Evolutionary conservation across 2,113 vertebrate species (phyloP), one percentile per base, ranked within the genome.

Genomic region (Montifringilla adamsi): DNA sequence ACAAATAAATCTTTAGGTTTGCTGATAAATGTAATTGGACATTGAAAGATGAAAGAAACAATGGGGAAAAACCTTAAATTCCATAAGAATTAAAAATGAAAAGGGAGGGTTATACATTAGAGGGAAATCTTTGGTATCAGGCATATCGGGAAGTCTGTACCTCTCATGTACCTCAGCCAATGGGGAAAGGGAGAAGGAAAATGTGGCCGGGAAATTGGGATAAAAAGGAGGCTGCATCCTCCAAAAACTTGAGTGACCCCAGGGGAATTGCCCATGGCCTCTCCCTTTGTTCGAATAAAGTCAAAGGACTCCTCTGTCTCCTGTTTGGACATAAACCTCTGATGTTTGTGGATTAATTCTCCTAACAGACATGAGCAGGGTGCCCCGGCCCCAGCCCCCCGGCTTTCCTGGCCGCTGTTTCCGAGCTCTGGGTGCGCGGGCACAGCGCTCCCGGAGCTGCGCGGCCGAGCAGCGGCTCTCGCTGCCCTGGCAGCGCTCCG

Each of bases 361-460:
- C 13, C 31, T 15, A 33, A 15, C 55, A 56, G 55, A 11, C 6
- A 0, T 0, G 7, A 7, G 33, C 41, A 10, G 30, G 5, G 15
- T 18, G 37, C 33, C 14, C 28, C 2, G 4, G 16, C 22, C 37
- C 37, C 16, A 2, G 9, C 3, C 11, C 15, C 53, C 6, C 13
- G 1, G 27, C 28, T 50, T 18, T 46, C n/a, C 73, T 2, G 17
- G 27, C 37, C 19, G 4, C 7, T 3, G 62, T 80, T 90, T 21
- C 49, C 76, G 7, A 16, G 72, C 2, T 0, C 5, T 46, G 47
- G 88, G 59, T 59, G 76, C 28, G 68, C 56, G 59, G 73, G 14
- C 5, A 2, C 64, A 3, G 89, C 31, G 0, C 64, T 43, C 49
- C 90, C 55, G 11, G 50, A 92, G 85, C 90, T 88, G 90, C 70